phyloP scores from a whole-genome alignment of 2,888 invertebrate species.

The Apamea anceps region DNA sequence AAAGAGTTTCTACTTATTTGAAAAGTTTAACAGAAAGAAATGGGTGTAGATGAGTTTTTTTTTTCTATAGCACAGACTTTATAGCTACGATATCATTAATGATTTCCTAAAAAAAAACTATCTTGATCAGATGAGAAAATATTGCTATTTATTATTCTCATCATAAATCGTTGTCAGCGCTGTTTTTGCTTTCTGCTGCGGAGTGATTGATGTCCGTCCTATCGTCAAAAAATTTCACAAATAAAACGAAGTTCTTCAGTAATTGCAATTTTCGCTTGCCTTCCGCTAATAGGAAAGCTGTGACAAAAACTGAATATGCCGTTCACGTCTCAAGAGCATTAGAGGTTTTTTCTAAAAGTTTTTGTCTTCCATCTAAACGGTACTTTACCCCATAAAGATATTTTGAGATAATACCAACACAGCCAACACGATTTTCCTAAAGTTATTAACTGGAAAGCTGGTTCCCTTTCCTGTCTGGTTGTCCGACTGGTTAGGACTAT shows the following conservation, averaged over 20 bases:
- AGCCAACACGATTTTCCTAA: slow-evolving; percentile 42
- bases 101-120: neutral
- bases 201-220: slow-evolving; percentile 13
- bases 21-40: neutral
- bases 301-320: slow-evolving; percentile 44
- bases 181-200: neutral
- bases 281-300: slow-evolving; percentile 36
- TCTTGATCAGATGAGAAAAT: slow-evolving; percentile 1
- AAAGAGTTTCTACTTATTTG: neutral
- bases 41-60: neutral
- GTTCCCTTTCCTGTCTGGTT: slow-evolving; percentile 55
- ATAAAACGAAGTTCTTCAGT: slow-evolving; percentile 20
- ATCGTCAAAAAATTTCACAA: slow-evolving; percentile 15
- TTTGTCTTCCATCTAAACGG: slow-evolving; percentile 39
- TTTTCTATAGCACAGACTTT: neutral
- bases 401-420: slow-evolving; percentile 39
- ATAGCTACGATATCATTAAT: neutral
- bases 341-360: slow-evolving; percentile 15
- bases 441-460: slow-evolving; percentile 58
- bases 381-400: slow-evolving; percentile 41
- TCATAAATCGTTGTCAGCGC: neutral
- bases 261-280: slow-evolving; percentile 19
- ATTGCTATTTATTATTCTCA: slow-evolving; percentile 12
- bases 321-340: slow-evolving; percentile 33
- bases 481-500: slow-evolving; percentile 48